Evolutionary conservation across 1,140 invertebrate species (phyloP), one percentile per base, ranked within the genome.

Genomic region (Archegozetes longisetosus): DNA sequence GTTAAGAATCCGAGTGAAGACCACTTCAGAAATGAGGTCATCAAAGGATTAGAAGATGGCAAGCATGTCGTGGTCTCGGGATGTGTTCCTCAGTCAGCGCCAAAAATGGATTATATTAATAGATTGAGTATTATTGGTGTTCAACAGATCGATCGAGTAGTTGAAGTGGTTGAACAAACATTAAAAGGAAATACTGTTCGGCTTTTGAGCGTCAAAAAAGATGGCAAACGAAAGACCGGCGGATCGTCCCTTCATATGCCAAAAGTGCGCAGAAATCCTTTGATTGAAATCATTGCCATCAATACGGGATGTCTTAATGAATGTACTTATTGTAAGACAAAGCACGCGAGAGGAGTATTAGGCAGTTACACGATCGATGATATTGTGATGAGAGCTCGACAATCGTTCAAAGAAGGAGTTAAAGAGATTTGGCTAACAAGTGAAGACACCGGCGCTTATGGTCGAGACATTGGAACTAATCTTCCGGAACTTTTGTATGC

Each of bases 271-370:
- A 84, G 86, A 69, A 98, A 98, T 76, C 88, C 90, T 3, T 75
- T 97, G 0, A 87, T 98, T 63, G 95, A 98, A 78, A 98, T 98
- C 55, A 94, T 98, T 63, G 82, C 95, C 0, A 95, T 98, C 17
- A 98, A 92, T 71, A 96, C 91, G 1, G 95, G 76, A 0, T 98
- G 95, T 70, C 73, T 98, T 3, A 98, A 98, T 75, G 88, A 96
- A 66, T 98, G 95, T 70, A 97, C 94, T 0, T 98, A 98, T 70
- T 98, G 94, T 69, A 98, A 98, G 73, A 98, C 94, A 0, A 98
- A 98, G 71, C 90, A 95, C 74, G 94, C 94, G 0, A 73, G 94
- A 62, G 95, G 95, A 0, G 86, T 98, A 70, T 71, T 98, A 1
- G 91, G 87, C 0, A 96, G 91, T 71, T 98, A 98, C 74, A 80